Conservation (phyloP, 1,140 invertebrate genomes). For the Zaprionus nigranus region DNA sequence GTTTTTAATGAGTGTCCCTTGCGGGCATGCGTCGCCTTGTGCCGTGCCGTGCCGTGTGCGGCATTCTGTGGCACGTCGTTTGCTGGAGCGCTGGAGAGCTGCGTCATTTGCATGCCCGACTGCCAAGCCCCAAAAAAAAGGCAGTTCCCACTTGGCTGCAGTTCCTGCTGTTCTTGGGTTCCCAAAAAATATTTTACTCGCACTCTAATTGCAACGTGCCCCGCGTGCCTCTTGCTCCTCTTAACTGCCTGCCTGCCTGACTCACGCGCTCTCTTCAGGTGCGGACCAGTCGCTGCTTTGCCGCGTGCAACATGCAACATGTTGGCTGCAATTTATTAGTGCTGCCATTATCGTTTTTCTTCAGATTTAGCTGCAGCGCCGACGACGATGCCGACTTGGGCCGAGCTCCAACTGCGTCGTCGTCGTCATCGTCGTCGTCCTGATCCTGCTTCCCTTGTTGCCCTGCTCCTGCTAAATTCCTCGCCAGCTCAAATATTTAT, state of each 20-base stretch:
- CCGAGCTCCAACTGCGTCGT: not conserved
- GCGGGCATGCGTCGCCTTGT: constrained; percentile 54
- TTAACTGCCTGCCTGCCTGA: constrained; percentile 24
- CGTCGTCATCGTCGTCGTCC: constrained; percentile 21
- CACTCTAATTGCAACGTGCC: constrained; percentile 76
- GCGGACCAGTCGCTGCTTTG: constrained; percentile 46
- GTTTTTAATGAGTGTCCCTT: constrained; percentile 83
- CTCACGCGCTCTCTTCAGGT: constrained; percentile 69
- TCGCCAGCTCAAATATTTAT: constrained; percentile 68
- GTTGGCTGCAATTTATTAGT: constrained; percentile 83
- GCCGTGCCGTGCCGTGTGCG: constrained; percentile 13
- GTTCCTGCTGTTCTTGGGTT: constrained; percentile 2
- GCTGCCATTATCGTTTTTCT: constrained; percentile 83
- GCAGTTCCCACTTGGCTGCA: not conserved
- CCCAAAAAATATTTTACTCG: constrained; percentile 15
- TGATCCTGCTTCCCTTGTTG: constrained; percentile 5
- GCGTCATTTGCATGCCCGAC: constrained; percentile 67
- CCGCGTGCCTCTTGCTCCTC: constrained; percentile 9
- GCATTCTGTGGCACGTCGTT: constrained; percentile 38
- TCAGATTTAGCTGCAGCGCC: constrained; percentile 70
- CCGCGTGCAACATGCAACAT: constrained; percentile 79
- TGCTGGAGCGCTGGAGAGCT: constrained; percentile 21
- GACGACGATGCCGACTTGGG: constrained; percentile 13
- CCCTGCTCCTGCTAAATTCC: constrained; percentile 12
- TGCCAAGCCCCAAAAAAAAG: constrained; percentile 27